A percentile compares a stretch with the other conserved stretches of the same genome.
Conservation (phyloP, 2,888 invertebrate species). For the Euspilapteryx auroguttella region DNA sequence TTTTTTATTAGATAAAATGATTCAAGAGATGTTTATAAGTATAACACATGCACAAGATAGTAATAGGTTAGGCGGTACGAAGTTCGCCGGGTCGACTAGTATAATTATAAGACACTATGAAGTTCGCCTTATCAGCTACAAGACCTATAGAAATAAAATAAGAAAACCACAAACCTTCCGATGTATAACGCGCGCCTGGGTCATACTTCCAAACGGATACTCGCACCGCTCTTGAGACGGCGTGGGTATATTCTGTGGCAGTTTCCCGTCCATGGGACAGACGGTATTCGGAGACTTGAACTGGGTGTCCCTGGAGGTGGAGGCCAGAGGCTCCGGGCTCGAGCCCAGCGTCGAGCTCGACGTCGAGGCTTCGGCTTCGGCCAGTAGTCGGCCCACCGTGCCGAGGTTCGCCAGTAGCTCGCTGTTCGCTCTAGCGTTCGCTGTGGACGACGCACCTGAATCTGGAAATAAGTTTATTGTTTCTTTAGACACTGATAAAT, state of each 20-base stretch:
- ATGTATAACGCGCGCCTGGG: conserved; percentile 84
- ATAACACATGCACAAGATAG: too few relatives aligned
- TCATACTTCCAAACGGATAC: conserved; percentile 91
- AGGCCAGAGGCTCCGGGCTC: conserved; percentile 59
- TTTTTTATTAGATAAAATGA: too few relatives aligned
- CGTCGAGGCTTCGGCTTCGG: conserved; percentile 19
- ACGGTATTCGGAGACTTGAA: conserved; percentile 87
- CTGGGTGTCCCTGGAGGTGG: conserved; percentile 16
- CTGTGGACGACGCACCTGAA: conserved; percentile 23
- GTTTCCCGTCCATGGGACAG: conserved; percentile 80
- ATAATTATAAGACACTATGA: too few relatives aligned
- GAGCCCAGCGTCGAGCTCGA: conserved; percentile 14
- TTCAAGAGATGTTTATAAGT: too few relatives aligned
- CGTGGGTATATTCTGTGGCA: conserved; percentile 58
- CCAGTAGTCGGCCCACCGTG: conserved; percentile 32
- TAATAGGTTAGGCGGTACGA: too few relatives aligned
- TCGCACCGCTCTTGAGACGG: conserved; percentile 63
- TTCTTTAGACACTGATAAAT: too few relatives aligned
- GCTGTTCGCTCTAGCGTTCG: conserved; percentile 23
- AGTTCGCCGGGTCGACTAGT: too few relatives aligned
- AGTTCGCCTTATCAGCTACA: conserved; percentile 2
- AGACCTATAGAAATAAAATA: neutral
- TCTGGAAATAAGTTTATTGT: too few relatives aligned
- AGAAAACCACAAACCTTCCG: conserved; percentile 54
- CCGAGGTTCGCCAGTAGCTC: conserved; percentile 39